These are phyloP conservation scores for Glyptemys insculpta DNA, from an alignment of 2,797 vertebrate genomes.

Conservation along the genomic window DNA sequence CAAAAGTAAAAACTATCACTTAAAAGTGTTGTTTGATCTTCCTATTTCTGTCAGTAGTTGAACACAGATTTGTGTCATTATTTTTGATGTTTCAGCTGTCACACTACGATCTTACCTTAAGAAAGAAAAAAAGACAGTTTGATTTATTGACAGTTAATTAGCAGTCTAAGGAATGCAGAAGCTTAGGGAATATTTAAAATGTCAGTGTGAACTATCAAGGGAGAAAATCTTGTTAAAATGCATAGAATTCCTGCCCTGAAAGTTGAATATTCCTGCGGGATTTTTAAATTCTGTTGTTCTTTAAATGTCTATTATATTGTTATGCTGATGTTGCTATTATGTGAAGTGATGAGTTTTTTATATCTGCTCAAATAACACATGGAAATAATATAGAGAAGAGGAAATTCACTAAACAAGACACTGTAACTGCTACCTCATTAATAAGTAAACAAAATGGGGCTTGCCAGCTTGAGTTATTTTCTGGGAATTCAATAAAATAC, in stretches of 20 bases:
- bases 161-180: background rate
- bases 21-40: slow-evolving; percentile 7
- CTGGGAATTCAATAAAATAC: background rate
- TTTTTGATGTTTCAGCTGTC: slow-evolving; percentile 29
- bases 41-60: slow-evolving; percentile 11
- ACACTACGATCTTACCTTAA: slow-evolving; percentile 5
- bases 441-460: background rate
- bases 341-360: background rate
- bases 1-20: background rate
- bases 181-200: slow-evolving; percentile 12
- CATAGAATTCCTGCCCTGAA: background rate
- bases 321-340: background rate
- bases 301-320: background rate
- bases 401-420: background rate
- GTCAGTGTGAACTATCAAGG: background rate
- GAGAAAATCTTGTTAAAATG: background rate
- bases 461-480: background rate
- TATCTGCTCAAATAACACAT: background rate
- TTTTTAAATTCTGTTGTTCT: background rate
- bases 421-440: background rate
- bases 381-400: background rate
- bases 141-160: slow-evolving; percentile 46
- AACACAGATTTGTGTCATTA: slow-evolving; percentile 25
- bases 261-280: background rate
- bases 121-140: background rate